Evolutionary conservation across 2,888 invertebrate species (phyloP), one percentile per base, ranked within the genome.

Genomic region (Diaprepes abbreviatus): DNA sequence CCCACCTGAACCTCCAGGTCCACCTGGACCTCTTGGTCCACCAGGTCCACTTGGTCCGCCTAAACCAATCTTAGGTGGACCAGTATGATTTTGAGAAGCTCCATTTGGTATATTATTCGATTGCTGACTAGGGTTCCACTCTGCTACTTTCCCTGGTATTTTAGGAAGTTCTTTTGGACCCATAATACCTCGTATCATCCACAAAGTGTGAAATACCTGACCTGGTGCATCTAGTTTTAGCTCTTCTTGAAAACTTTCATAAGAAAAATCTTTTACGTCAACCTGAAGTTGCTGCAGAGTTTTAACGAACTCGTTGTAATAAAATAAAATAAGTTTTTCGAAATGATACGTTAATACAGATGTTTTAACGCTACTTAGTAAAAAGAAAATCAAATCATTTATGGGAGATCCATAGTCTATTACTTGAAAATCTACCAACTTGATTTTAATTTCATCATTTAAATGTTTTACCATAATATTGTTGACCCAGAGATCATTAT

Each of bases 401-500:
- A 83, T 78, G 1, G 88, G 81, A 7, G 86, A 87, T 3, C 85
- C 83, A 62, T 86, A 86, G 14, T 85, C 78, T 1, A 85, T 83
- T 35, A 86, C 82, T 80, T 89, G 89, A 74, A 88, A 89, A 75
- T 89, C 89, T 0, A 89, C 81, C 62, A 89, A 81, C 69, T 85
- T 84, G 1, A 79, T 79, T 9, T 62, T 64, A 0, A 86, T 82
- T 60, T 70, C 72, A 5, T 74, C 76, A 33, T 77, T 71, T 43
- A 75, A 71, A 48, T 84, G 83, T 74, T 84, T 85, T 12, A 88
- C 79, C 84, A 89, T 85, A 3, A 88, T 82, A 73, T 89, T 89
- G 75, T 89, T 89, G 9, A 86, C 85, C 89, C 89, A 89, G 52
- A 87, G 82, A 77, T 89, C 89, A 2, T 83, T 81, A 70, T 89